Conservation (phyloP, 2,113 vertebrate species). For the Perccottus glenii region DNA sequence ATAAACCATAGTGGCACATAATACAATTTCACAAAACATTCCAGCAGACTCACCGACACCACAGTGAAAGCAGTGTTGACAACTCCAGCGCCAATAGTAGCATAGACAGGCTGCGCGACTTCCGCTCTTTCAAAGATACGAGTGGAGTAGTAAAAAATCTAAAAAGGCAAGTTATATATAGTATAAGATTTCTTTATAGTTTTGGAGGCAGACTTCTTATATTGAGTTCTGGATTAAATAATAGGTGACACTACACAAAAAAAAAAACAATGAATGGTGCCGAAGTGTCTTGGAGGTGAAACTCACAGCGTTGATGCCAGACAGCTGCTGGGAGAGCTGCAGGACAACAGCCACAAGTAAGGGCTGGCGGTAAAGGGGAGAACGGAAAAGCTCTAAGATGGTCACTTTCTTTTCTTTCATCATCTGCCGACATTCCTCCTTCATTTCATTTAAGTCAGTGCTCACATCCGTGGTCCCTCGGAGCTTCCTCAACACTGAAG, state of each 20-base stretch:
- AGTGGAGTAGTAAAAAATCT: slow-evolving; percentile 98
- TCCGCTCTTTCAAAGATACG: slow-evolving; percentile 87
- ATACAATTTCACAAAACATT: not conserved
- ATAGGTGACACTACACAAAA: too few species aligned
- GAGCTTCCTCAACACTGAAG: slow-evolving; percentile 92
- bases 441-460: slow-evolving; percentile 96
- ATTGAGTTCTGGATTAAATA: too few species aligned
- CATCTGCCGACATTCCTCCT: slow-evolving; percentile 96
- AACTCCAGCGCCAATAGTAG: slow-evolving; percentile 92
- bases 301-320: slow-evolving; percentile 95
- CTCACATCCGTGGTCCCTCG: slow-evolving; percentile 88
- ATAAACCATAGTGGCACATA: not conserved
- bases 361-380: slow-evolving; percentile 90
- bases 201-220: not conserved
- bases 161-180: not conserved
- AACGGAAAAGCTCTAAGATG: slow-evolving; percentile 90
- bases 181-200: too few species aligned
- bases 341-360: slow-evolving; percentile 88
- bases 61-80: slow-evolving; percentile 96
- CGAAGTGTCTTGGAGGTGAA: not conserved
- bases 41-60: slow-evolving; percentile 86
- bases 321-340: slow-evolving; percentile 98
- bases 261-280: too few species aligned
- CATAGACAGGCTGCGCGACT: slow-evolving; percentile 90
- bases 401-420: slow-evolving; percentile 97